Conservation (phyloP, 2,888 invertebrate species). For the Drosophila hamatofila region DNA sequence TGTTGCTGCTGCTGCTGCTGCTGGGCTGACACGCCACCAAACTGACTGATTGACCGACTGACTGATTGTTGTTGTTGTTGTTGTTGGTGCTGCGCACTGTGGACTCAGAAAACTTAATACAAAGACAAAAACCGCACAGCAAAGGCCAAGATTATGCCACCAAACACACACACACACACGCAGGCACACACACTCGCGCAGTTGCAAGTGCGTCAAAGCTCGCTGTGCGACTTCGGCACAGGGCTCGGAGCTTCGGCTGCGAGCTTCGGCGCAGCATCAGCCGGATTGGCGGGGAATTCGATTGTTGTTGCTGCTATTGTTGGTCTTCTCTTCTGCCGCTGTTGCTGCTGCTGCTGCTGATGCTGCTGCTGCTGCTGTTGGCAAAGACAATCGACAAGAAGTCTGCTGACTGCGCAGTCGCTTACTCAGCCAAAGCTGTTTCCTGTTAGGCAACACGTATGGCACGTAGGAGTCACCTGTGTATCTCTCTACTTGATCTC, state of each 20-base stretch:
- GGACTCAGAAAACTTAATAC: slow-evolving; percentile 47
- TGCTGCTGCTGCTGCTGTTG: slow-evolving; percentile 10
- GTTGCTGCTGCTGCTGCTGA: neutral
- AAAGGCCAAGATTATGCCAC: slow-evolving; percentile 81
- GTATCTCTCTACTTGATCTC: neutral
- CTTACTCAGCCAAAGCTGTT: slow-evolving; percentile 35
- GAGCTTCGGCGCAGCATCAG: slow-evolving; percentile 43
- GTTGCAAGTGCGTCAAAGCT: slow-evolving; percentile 56
- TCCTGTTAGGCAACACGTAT: slow-evolving; percentile 21
- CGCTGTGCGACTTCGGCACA: slow-evolving; percentile 42
- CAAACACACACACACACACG: slow-evolving; percentile 31
- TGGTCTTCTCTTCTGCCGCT: neutral
- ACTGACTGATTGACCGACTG: slow-evolving; percentile 68
- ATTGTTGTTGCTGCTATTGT: slow-evolving; percentile 8
- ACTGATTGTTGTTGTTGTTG: slow-evolving; percentile 41
- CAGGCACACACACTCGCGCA: slow-evolving; percentile 37
- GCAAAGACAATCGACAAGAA: slow-evolving; percentile 46
- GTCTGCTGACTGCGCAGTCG: slow-evolving; percentile 41
- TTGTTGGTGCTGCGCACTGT: slow-evolving; percentile 40
- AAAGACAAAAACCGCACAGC: slow-evolving; percentile 56
- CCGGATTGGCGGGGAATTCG: slow-evolving; percentile 25
- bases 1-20: slow-evolving; percentile 6
- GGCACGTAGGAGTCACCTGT: neutral
- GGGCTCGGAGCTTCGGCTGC: slow-evolving; percentile 30
- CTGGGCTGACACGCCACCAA: slow-evolving; percentile 46